Evolutionary conservation across 2,113 vertebrate genomes (phyloP).

Genomic region (Microcebus tavaratra): DNA sequence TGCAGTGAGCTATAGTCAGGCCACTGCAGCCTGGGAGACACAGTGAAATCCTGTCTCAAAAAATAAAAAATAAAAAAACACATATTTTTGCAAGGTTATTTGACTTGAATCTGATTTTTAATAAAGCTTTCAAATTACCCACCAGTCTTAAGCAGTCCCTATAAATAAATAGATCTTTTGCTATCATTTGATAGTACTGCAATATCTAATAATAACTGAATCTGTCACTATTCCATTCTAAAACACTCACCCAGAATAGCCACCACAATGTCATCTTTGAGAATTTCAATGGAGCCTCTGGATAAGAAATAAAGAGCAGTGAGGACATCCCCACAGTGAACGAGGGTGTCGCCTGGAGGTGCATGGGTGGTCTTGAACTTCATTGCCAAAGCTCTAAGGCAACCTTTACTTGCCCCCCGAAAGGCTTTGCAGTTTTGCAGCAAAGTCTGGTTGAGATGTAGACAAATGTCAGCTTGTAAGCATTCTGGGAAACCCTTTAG

Average conservation of each 20-base stretch:
- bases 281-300: conserved; percentile 97
- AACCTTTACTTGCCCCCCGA: conserved; percentile 96
- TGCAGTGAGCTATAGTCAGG: too few species aligned
- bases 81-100: conserved; percentile 38
- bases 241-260: conserved; percentile 95
- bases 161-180: neutral
- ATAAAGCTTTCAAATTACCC: conserved; percentile 17
- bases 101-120: conserved; percentile 54
- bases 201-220: neutral
- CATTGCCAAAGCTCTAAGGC: conserved; percentile 97
- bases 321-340: conserved; percentile 96
- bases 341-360: conserved; percentile 97
- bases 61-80: too few species aligned
- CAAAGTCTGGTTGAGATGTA: conserved; percentile 96
- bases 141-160: neutral
- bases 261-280: conserved; percentile 98
- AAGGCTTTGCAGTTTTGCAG: conserved; percentile 97
- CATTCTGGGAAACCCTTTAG: conserved; percentile 99
- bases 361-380: conserved; percentile 97
- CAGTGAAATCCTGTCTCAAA: too few species aligned
- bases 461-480: conserved; percentile 98
- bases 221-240: neutral
- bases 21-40: too few species aligned
- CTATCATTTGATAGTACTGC: neutral
- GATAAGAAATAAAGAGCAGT: conserved; percentile 98